Evolutionary conservation across 2,888 invertebrate genomes (phyloP).

Genomic region (Trissolcus japonicus): DNA sequence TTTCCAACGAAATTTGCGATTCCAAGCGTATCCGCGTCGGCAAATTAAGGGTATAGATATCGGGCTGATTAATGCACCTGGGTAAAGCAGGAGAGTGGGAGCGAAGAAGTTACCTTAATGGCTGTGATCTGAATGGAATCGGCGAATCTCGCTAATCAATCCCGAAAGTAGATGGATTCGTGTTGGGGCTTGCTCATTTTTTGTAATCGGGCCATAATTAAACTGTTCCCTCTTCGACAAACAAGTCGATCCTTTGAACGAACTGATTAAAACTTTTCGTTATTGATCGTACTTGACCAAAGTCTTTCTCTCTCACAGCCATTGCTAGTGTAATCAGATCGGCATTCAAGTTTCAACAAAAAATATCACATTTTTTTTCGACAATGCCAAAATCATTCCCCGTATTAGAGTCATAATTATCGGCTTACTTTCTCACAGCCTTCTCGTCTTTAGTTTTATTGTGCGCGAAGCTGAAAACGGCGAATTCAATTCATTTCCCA

Average conservation of each 20-base stretch:
- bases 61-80: slow-evolving; percentile 29
- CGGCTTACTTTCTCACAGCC: too few relatives aligned
- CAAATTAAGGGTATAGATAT: slow-evolving; percentile 6
- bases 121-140: slow-evolving; percentile 19
- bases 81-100: neutral
- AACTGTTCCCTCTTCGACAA: slow-evolving; percentile 40
- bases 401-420: slow-evolving; percentile 5
- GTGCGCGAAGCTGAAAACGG: neutral
- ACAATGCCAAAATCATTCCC: slow-evolving; percentile 34
- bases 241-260: slow-evolving; percentile 40
- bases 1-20: slow-evolving; percentile 10
- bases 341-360: slow-evolving; percentile 43
- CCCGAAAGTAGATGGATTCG: slow-evolving; percentile 40
- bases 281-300: slow-evolving; percentile 48
- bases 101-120: slow-evolving; percentile 36
- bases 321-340: slow-evolving; percentile 48
- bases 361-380: slow-evolving; percentile 32
- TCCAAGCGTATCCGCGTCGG: slow-evolving; percentile 4
- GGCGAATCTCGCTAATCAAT: slow-evolving; percentile 40
- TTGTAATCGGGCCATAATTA: slow-evolving; percentile 44
- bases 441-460: slow-evolving; percentile 14
- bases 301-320: slow-evolving; percentile 13
- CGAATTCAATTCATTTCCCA: neutral
- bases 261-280: slow-evolving; percentile 51
- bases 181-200: slow-evolving; percentile 32